A percentile compares a stretch with the other conserved stretches of the same genome.
Conservation (phyloP, 2,113 vertebrate species). For the Numenius arquata region DNA sequence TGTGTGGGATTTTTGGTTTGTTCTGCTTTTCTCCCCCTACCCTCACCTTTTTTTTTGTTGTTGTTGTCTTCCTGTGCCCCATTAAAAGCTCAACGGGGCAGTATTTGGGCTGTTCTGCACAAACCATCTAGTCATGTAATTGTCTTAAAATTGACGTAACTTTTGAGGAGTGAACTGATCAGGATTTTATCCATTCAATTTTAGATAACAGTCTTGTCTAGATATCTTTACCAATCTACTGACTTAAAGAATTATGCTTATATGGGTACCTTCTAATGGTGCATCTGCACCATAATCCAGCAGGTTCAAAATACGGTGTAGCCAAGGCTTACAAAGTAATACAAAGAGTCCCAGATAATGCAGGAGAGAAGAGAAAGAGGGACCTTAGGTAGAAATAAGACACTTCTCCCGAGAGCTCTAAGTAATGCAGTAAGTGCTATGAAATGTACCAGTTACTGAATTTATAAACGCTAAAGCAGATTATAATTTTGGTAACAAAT, state of each 20-base stretch:
- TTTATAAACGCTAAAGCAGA: not conserved
- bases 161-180: not conserved
- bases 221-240: not conserved
- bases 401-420: not conserved
- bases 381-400: not conserved
- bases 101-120: not conserved
- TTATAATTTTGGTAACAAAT: not conserved
- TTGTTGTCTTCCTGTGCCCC: not conserved
- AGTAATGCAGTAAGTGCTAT: not conserved
- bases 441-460: not conserved
- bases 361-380: not conserved
- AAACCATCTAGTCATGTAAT: not conserved
- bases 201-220: not conserved
- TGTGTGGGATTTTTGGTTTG: not conserved
- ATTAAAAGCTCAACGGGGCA: not conserved
- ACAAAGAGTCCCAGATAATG: not conserved
- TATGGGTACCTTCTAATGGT: not conserved
- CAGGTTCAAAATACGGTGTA: not conserved
- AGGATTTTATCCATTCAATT: not conserved
- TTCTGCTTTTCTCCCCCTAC: not conserved
- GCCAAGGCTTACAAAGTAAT: not conserved
- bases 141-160: not conserved
- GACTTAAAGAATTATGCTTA: not conserved
- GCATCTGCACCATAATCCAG: not conserved
- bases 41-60: too few species aligned